Evolutionary conservation across 2,113 vertebrate genomes (phyloP).

Genomic region (Cynoglossus semilaevis): DNA sequence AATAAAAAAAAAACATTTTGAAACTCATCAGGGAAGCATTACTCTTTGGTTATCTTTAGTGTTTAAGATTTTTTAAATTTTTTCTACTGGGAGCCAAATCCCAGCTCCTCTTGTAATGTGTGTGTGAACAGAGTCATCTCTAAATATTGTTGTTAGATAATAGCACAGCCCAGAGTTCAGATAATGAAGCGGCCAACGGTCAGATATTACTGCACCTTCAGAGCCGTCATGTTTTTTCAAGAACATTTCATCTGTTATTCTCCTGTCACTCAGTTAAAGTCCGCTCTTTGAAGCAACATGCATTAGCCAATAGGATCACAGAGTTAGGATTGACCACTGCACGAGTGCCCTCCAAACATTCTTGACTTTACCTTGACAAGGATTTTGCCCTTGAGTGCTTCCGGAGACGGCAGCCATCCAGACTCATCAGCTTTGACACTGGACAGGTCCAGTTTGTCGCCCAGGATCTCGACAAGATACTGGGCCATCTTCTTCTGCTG

Average conservation of each 20-base stretch:
- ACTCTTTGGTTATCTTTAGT: no score
- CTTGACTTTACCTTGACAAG: slow-evolving; percentile 85
- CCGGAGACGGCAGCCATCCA: slow-evolving; percentile 85
- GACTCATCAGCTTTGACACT: slow-evolving; percentile 77
- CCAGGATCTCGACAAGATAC: slow-evolving; percentile 87
- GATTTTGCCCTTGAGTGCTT: slow-evolving; percentile 89
- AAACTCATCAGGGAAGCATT: no score
- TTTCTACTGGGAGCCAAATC: no score
- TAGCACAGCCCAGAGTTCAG: background rate
- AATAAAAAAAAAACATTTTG: no score
- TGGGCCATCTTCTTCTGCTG: slow-evolving; percentile 99
- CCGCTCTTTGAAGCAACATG: no score
- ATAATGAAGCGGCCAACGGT: slow-evolving; percentile 1
- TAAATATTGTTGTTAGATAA: background rate
- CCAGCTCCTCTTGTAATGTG: no score
- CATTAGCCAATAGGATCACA: no score
- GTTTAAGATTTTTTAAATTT: no score
- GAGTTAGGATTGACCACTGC: no score
- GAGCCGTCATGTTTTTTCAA: background rate
- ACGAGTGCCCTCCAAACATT: no score
- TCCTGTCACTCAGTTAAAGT: no score
- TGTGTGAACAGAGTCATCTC: no score
- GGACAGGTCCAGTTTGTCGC: slow-evolving; percentile 91
- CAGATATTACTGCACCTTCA: background rate
- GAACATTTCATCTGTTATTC: background rate